Evolutionary conservation across 2,888 invertebrate species (phyloP).

Genomic region (Hylaea fasciaria): DNA sequence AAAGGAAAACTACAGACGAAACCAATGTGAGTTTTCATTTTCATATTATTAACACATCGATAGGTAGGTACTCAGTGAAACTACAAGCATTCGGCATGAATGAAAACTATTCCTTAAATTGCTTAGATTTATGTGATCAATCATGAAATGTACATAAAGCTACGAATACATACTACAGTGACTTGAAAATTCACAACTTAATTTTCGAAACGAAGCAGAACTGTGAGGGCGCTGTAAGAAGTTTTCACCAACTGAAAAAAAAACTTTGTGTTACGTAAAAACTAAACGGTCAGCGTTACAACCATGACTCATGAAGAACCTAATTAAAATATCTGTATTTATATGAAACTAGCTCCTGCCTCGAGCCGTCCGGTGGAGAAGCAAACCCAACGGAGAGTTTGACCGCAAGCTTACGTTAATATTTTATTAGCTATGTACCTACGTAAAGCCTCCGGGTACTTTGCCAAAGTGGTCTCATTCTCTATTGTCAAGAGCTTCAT

Average conservation of each 20-base stretch:
- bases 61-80: too few relatives aligned
- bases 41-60: too few relatives aligned
- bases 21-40: too few relatives aligned
- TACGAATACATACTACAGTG: too few relatives aligned
- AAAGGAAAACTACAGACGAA: too few relatives aligned
- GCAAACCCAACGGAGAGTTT: neutral
- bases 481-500: neutral
- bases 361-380: neutral
- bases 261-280: constrained; percentile 2
- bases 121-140: too few relatives aligned
- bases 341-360: neutral
- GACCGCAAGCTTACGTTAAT: neutral
- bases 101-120: too few relatives aligned
- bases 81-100: too few relatives aligned
- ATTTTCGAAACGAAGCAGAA: constrained; percentile 62
- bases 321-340: neutral
- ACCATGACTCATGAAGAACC: neutral
- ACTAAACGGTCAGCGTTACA: neutral
- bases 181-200: constrained; percentile 2
- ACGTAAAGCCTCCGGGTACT: neutral
- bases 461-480: neutral
- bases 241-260: constrained; percentile 75
- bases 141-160: too few relatives aligned
- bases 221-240: constrained; percentile 74
- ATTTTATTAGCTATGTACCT: neutral